Percentiles rank a stretch among this genome's conserved stretches.
These are phyloP conservation scores for Helicoverpa zea DNA, from an alignment of 1,140 invertebrate species.

Conservation along the genomic window DNA sequence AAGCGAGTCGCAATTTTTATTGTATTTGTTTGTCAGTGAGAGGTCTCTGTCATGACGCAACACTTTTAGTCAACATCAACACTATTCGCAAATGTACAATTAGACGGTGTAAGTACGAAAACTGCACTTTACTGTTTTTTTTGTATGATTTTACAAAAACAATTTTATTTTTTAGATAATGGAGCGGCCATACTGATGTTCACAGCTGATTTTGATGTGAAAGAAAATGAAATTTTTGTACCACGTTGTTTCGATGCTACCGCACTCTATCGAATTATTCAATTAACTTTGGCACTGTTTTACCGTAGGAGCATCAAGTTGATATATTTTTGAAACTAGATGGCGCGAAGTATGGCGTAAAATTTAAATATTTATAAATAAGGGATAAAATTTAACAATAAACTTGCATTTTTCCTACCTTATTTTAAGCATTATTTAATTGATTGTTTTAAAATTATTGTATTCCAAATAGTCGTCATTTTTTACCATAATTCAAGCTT, in stretches of 20 bases:
- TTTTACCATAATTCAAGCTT: background rate
- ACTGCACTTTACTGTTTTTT: slow-evolving; percentile 78
- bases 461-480: too few species aligned
- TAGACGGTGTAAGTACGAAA: slow-evolving; percentile 72
- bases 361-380: background rate
- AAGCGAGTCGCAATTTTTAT: slow-evolving; percentile 78
- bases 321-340: slow-evolving; percentile 16
- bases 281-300: slow-evolving; percentile 53
- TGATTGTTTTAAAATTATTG: too few species aligned
- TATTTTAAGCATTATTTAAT: too few species aligned
- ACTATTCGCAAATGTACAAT: slow-evolving; percentile 68
- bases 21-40: slow-evolving; percentile 86
- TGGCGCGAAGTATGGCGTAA: background rate
- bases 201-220: slow-evolving; percentile 86
- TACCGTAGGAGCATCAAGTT: slow-evolving; percentile 41
- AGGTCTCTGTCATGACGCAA: slow-evolving; percentile 86
- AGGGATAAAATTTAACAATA: background rate
- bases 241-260: slow-evolving; percentile 78
- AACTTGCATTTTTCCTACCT: background rate
- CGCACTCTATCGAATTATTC: slow-evolving; percentile 66
- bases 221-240: slow-evolving; percentile 75
- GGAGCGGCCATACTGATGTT: slow-evolving; percentile 84
- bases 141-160: slow-evolving; percentile 74
- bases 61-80: slow-evolving; percentile 85
- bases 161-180: slow-evolving; percentile 79